These are phyloP conservation scores for Nymphicus hollandicus DNA, from an alignment of 2,113 vertebrate species.

Conservation along the genomic window DNA sequence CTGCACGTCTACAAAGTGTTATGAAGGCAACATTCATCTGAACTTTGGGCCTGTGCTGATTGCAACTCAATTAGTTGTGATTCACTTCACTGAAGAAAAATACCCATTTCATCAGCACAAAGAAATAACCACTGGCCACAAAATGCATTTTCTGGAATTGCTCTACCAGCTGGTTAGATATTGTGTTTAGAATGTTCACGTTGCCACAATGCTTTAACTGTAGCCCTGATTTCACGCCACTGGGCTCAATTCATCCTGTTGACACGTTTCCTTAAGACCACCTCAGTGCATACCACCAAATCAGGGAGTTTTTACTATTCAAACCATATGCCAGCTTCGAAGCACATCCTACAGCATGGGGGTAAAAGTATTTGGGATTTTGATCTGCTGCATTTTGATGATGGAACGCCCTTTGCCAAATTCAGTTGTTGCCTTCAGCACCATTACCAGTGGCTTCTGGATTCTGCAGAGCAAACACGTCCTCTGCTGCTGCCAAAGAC, in stretches of 20 bases:
- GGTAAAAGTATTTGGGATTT: background rate
- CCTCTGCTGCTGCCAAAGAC: background rate
- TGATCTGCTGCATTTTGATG: background rate
- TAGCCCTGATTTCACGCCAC: background rate
- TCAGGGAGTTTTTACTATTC: background rate
- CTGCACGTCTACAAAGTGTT: slow-evolving; percentile 66
- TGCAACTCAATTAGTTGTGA: slow-evolving; percentile 75
- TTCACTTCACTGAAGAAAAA: slow-evolving; percentile 74
- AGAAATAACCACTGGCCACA: slow-evolving; percentile 64
- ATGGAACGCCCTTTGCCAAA: background rate
- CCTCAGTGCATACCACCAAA: background rate
- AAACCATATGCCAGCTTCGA: background rate
- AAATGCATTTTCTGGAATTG: slow-evolving; percentile 44
- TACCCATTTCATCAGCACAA: slow-evolving; percentile 65
- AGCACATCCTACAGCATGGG: background rate
- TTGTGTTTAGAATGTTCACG: slow-evolving; percentile 26
- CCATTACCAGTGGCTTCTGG: background rate
- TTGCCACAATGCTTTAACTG: background rate
- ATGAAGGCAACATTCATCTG: slow-evolving; percentile 66
- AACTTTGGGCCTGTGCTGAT: slow-evolving; percentile 68
- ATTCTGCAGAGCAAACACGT: background rate
- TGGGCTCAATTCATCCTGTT: background rate
- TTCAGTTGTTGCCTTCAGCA: background rate
- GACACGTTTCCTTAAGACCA: background rate
- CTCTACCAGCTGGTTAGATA: slow-evolving; percentile 55